Evolutionary conservation across 2,888 invertebrate genomes (phyloP), one percentile per base, ranked within the genome.

Genomic region (Spicauda simplicius): DNA sequence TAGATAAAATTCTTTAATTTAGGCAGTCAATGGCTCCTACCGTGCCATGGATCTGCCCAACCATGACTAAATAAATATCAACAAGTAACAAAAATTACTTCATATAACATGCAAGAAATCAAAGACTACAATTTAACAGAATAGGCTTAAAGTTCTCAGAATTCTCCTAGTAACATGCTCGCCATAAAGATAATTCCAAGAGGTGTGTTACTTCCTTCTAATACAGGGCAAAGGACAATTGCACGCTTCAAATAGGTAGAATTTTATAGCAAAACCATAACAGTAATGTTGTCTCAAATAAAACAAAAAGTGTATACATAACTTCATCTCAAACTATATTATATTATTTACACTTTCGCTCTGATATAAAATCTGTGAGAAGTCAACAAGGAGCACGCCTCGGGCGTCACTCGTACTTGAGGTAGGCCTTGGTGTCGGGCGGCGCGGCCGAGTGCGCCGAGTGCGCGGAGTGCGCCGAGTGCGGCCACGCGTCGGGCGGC

Each of bases 301-400:
- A 53, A 70, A 74, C 70, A 62, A 65, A 74, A 73, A 75, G 61
- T 71, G 70, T 68, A 69, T 74, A 66, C 74, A 78, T 75, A 81
- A 81, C 77, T 77, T 80, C 77, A 79, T 79, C 73, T 78, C 77
- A 80, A 77, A 78, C 78, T 82, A 80, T 81, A 81, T 78, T 81
- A 82, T 82, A 75, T 74, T 90, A 89, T 90, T 85, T 90, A 91
- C 89, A 90, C 81, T 85, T 84, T 82, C 78, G 77, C 77, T 80
- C 85, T 81, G 76, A 85, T 90, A 90, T 89, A 90, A 91, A 90
- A 89, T 90, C 83, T 89, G 83, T 82, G 77, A 90, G 82, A 79
- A 77, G 85, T 88, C 81, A 90, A 90, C 89, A 86, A 87, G 77
- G 74, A 75, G 69, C 75, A 75, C 76, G 74, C 64, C 70, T 58